Base-by-base conservation (phyloP, 2,797 vertebrate genomes). In the Myotis planiceps region DNA sequence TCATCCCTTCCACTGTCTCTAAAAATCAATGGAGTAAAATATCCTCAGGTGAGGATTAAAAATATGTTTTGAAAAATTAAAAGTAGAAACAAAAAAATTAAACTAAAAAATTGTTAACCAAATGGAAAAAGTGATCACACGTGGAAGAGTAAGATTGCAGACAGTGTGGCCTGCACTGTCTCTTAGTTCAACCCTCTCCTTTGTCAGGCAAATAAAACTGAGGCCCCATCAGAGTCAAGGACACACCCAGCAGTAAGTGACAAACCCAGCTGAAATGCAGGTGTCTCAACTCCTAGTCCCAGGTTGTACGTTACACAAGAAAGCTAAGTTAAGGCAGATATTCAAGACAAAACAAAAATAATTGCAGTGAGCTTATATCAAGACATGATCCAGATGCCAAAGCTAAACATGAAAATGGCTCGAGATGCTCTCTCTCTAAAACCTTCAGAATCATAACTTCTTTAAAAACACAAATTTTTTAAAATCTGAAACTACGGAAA, bases 261-360 rank as follows among this genome's bases (percentile, higher is more conserved):
- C 9, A 96, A 32, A 7, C n/a, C 16, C 25, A 75, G 13, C 5
- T n/a, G 21, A 90, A 81, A 42, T 34, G 4, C 7, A 45, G 51
- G 32, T 29, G 63, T 63, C 63, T 14, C 65, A 23, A 63, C 25
- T 83, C 34, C 49, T 92, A 25, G 19, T 74, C 15, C 34, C 25
- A 76, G 34, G 10, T 63, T 23, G 51, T 68, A 6, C 34, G 9
- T 53, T 69, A 75, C 18, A 39, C 45, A 90, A 87, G 32, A 53
- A 94, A 66, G 39, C 25, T 19, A 94, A 85, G 18, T 21, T 83
- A 53, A 89, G 79, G 19, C 29, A 85, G 25, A 9, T 88, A 65
- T 29, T 93, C n/a, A 92, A 82, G 25, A 90, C 8, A 83, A 92
- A 90, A 34, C 21, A 78, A 80, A 93, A 95, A 68, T 39, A 91